phyloP scores from a whole-genome alignment of 2,797 vertebrate species.

The Sebastes diaconus region DNA sequence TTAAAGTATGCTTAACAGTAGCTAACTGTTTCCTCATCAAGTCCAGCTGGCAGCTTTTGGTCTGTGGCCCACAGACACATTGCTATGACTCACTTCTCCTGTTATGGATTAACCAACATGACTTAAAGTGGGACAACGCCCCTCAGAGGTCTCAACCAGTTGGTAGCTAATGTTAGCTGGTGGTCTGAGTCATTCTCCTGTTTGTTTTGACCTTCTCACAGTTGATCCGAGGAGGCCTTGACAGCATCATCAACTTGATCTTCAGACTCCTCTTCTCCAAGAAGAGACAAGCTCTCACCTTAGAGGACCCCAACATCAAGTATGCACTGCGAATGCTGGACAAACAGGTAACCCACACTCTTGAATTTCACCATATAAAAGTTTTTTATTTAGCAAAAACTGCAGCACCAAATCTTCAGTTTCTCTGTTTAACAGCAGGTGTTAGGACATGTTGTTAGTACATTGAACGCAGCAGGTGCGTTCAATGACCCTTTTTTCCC shows the following conservation, averaged over 20 bases:
- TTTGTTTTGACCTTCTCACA: slow-evolving; percentile 32
- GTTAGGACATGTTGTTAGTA: too few species aligned
- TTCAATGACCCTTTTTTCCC: neutral
- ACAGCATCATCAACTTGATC: slow-evolving; percentile 73
- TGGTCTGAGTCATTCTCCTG: slow-evolving; percentile 7
- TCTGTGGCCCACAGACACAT: slow-evolving; percentile 21
- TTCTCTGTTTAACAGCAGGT: too few species aligned
- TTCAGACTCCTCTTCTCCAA: slow-evolving; percentile 80
- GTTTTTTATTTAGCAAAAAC: neutral
- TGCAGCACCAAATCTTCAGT: neutral
- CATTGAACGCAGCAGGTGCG: slow-evolving; percentile 7
- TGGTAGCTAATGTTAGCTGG: slow-evolving; percentile 21
- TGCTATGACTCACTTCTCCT: slow-evolving; percentile 67
- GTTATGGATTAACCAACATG: slow-evolving; percentile 11
- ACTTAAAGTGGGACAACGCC: slow-evolving; percentile 43
- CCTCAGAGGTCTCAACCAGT: neutral
- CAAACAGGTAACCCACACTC: slow-evolving; percentile 85
- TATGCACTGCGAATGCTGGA: slow-evolving; percentile 91
- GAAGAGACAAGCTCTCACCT: slow-evolving; percentile 86
- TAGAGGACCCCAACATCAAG: slow-evolving; percentile 91
- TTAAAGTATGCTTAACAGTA: neutral
- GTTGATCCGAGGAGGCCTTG: slow-evolving; percentile 73
- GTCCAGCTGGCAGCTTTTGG: neutral
- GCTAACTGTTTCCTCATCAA: neutral
- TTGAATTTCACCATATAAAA: too few species aligned